Conservation (phyloP, 2,888 invertebrate species). For the Automeris io region DNA sequence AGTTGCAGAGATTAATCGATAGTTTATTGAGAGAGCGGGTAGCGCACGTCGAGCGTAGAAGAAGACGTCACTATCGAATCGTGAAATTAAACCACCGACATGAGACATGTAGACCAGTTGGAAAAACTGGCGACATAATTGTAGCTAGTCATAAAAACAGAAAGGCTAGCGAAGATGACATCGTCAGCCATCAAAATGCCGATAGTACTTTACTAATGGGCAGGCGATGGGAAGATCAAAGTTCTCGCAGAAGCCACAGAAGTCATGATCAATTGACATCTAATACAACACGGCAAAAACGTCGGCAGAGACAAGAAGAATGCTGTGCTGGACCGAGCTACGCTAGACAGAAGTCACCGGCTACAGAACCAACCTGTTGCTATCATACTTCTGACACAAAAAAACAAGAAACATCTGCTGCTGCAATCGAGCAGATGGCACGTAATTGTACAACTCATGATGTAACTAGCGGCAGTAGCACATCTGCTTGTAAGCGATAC, state of each 20-base stretch:
- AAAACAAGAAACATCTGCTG: conserved; percentile 23
- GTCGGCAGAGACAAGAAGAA: conserved; percentile 35
- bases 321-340: conserved; percentile 56
- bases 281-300: conserved; percentile 29
- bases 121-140: conserved; percentile 68
- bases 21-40: conserved; percentile 60
- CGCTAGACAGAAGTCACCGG: conserved; percentile 29
- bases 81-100: conserved; percentile 65
- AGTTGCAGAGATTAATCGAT: conserved; percentile 62
- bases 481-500: conserved; percentile 28
- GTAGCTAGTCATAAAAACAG: conserved; percentile 65
- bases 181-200: conserved; percentile 40
- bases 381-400: conserved; percentile 41
- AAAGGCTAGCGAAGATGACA: conserved; percentile 38
- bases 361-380: conserved; percentile 50
- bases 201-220: conserved; percentile 34
- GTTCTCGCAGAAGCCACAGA: conserved; percentile 30
- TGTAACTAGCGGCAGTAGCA: conserved; percentile 41
- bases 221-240: conserved; percentile 31
- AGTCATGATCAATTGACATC: conserved; percentile 42
- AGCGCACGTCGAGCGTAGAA: conserved; percentile 60
- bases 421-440: background rate
- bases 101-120: conserved; percentile 54
- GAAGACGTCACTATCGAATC: conserved; percentile 65
- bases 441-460: conserved; percentile 15